A percentile compares a stretch with the other conserved stretches of the same genome.
phyloP scores from a whole-genome alignment of 1,140 invertebrate genomes.

The Brachystomella parvula region DNA sequence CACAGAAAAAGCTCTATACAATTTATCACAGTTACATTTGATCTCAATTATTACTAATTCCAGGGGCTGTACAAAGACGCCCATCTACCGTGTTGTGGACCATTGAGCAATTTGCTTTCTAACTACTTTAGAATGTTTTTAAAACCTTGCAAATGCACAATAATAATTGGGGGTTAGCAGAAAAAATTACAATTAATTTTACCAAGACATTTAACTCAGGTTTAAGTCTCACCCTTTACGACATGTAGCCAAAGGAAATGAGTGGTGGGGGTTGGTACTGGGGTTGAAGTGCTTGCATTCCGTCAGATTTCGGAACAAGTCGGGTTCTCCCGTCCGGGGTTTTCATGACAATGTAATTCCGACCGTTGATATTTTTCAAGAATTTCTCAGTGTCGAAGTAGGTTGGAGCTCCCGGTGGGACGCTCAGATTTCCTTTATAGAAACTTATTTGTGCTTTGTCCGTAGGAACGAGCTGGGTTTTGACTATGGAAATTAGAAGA shows the following conservation, averaged over 20 bases:
- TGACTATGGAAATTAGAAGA: conserved; percentile 24
- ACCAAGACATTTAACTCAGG: too few relatives aligned
- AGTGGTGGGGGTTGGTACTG: conserved; percentile 36
- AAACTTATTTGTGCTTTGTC: conserved; percentile 29
- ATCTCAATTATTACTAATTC: conserved; percentile 2
- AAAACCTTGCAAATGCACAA: too few relatives aligned
- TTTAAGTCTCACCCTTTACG: conserved; percentile 23
- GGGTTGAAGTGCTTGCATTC: conserved; percentile 36
- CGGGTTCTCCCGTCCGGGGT: conserved; percentile 36
- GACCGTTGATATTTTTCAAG: conserved; percentile 37
- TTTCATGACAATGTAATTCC: conserved; percentile 38
- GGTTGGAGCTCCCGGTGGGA: conserved; percentile 31
- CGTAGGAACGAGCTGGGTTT: conserved; percentile 29
- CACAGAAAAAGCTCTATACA: conserved; percentile 10
- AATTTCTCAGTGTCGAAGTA: conserved; percentile 39
- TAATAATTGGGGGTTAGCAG: too few relatives aligned
- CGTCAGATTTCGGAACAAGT: conserved; percentile 37
- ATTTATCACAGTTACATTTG: conserved; percentile 8
- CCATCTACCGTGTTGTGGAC: too few relatives aligned
- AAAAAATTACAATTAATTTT: too few relatives aligned
- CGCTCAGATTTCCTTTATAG: conserved; percentile 36
- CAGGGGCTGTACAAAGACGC: too few relatives aligned
- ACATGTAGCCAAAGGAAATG: conserved; percentile 35
- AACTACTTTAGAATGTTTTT: too few relatives aligned
- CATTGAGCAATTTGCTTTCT: too few relatives aligned